These are phyloP conservation scores for Onychomys leucogaster DNA, from an alignment of 2,797 vertebrate species.

Conservation along the genomic window DNA sequence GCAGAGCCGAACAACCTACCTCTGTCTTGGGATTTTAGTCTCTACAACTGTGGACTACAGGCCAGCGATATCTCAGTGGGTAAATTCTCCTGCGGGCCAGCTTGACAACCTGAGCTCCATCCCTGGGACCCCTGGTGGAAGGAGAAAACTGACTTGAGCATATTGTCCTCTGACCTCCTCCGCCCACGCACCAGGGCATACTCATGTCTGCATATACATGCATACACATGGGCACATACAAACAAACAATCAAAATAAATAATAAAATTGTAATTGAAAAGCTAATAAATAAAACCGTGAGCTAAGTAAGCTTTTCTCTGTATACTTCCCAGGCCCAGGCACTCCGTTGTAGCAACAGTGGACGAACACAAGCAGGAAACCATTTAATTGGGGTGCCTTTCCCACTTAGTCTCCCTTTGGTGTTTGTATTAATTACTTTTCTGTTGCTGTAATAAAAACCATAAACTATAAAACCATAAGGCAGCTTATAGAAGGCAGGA, in stretches of 20 bases:
- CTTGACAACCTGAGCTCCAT: neutral
- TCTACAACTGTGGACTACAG: neutral
- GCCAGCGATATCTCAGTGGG: neutral
- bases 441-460: neutral
- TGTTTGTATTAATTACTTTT: neutral
- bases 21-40: neutral
- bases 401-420: neutral
- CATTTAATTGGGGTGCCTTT: neutral
- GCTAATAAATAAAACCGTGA: neutral
- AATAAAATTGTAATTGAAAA: neutral
- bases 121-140: neutral
- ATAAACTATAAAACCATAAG: neutral
- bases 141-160: neutral
- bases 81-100: neutral
- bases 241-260: neutral
- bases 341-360: neutral
- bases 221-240: neutral
- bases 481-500: neutral
- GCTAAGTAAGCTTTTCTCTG: neutral
- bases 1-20: neutral
- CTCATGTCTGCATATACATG: neutral
- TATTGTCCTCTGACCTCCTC: neutral
- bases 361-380: neutral
- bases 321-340: neutral
- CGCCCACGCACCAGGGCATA: neutral